Conservation (phyloP, 2,797 vertebrate genomes). For the Onychomys leucogaster region DNA sequence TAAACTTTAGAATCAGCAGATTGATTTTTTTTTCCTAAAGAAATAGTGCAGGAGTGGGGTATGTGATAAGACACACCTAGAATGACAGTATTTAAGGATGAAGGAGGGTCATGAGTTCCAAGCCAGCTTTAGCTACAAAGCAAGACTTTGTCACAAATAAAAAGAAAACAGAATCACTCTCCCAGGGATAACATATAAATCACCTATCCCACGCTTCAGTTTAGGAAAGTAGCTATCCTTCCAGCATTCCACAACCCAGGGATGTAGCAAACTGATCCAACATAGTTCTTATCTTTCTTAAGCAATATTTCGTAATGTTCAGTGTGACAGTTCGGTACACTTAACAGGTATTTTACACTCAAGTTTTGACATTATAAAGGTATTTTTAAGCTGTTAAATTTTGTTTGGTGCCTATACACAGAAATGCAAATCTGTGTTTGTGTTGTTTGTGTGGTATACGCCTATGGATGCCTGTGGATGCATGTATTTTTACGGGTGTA, state of each 20-base stretch:
- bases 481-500: neutral
- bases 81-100: neutral
- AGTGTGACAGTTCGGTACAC: neutral
- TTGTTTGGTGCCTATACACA: neutral
- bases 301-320: neutral
- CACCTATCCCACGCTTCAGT: neutral
- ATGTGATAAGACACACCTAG: neutral
- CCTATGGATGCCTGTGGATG: neutral
- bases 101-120: neutral
- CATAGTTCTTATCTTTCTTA: neutral
- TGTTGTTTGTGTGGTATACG: neutral
- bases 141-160: neutral
- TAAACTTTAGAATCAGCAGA: slow-evolving; percentile 11
- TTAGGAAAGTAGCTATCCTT: neutral
- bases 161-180: neutral
- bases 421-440: neutral
- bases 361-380: neutral
- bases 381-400: neutral
- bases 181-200: neutral
- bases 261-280: neutral
- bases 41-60: no score
- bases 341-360: neutral
- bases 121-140: neutral
- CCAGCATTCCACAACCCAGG: neutral
- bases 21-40: neutral